Percentiles rank a stretch among this genome's conserved stretches.
Evolutionary conservation across 1,140 invertebrate species (phyloP).

Genomic region (Nebria ingens): DNA sequence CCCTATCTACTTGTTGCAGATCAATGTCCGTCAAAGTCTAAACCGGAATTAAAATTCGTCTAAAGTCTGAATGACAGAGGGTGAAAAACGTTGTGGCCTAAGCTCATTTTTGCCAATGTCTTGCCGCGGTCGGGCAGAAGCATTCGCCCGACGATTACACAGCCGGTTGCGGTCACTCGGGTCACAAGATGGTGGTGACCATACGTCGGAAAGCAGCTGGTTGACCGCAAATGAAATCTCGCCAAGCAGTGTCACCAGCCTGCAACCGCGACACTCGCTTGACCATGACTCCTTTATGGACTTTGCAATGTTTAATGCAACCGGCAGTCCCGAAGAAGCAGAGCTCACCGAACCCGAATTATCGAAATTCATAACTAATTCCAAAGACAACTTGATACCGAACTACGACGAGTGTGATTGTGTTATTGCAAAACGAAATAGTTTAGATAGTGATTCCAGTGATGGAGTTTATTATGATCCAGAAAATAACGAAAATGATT

Average conservation of each 20-base stretch:
- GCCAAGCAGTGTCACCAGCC: conserved; percentile 25
- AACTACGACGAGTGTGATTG: conserved; percentile 23
- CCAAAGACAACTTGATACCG: conserved; percentile 20
- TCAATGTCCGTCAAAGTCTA: too few relatives aligned
- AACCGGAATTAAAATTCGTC: too few relatives aligned
- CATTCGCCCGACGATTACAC: conserved; percentile 65
- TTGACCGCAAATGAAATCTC: conserved; percentile 27
- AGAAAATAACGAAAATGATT: conserved; percentile 35
- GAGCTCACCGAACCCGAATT: conserved; percentile 19
- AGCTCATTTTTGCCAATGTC: conserved; percentile 50
- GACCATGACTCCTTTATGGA: conserved; percentile 48
- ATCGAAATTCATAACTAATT: conserved; percentile 18
- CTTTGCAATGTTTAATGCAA: conserved; percentile 47
- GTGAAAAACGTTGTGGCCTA: conserved; percentile 36
- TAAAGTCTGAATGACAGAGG: conserved; percentile 21
- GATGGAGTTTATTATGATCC: conserved; percentile 45
- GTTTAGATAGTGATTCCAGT: conserved; percentile 37
- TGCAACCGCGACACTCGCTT: conserved; percentile 37
- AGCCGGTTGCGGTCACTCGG: conserved; percentile 58
- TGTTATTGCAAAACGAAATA: conserved; percentile 33
- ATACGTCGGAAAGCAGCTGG: conserved; percentile 38
- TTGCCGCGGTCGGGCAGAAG: conserved; percentile 65
- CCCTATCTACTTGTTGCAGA: too few relatives aligned
- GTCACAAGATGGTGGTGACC: conserved; percentile 29
- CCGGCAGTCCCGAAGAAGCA: conserved; percentile 55